Evolutionary conservation across 2,113 vertebrate genomes (phyloP).

Genomic region (Pogonocichla stellata): DNA sequence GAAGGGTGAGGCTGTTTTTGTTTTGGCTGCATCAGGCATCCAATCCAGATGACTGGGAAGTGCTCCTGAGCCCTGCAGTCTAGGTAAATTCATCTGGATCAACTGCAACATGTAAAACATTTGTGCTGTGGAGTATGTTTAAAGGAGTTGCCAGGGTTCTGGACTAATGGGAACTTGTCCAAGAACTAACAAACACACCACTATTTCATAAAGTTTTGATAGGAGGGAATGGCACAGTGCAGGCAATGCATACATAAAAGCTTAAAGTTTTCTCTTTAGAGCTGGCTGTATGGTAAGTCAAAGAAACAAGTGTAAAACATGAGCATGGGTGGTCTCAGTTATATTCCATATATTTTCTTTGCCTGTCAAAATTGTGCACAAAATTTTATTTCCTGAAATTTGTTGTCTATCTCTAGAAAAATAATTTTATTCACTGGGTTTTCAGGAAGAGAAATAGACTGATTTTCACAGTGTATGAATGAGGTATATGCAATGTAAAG

Average conservation of each 20-base stretch:
- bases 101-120: fast-evolving
- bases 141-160: not conserved
- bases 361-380: not conserved
- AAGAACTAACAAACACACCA: not conserved
- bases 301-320: not conserved
- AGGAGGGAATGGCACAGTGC: not conserved
- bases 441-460: not conserved
- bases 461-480: not conserved
- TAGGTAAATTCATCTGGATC: not conserved
- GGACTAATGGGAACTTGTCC: not conserved
- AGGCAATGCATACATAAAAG: not conserved
- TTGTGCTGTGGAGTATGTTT: not conserved
- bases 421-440: not conserved
- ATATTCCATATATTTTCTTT: not conserved
- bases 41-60: not conserved
- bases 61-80: not conserved
- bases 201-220: not conserved
- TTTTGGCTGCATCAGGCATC: not conserved
- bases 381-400: not conserved
- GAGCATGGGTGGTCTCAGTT: not conserved
- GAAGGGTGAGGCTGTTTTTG: not conserved
- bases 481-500: not conserved
- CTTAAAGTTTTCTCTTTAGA: not conserved
- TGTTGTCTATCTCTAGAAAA: not conserved
- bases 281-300: not conserved